phyloP scores from a whole-genome alignment of 2,113 vertebrate genomes.

The Eclectus roratus region DNA sequence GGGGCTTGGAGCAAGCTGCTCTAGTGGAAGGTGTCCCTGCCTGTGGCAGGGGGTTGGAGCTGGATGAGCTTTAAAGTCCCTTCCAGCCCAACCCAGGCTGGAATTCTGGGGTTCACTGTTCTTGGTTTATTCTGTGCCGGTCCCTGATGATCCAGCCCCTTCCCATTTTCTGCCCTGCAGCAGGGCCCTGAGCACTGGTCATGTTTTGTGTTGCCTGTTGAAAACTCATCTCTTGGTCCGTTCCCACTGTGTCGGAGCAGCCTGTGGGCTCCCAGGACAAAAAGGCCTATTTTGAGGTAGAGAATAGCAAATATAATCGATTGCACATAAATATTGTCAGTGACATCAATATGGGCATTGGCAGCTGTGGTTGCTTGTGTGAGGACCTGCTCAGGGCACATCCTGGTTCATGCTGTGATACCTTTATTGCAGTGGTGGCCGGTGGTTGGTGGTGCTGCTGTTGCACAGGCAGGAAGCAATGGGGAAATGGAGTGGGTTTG shows the following conservation, averaged over 20 bases:
- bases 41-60: not conserved
- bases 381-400: rapidly evolving
- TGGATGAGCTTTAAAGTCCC: rapidly evolving
- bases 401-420: not conserved
- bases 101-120: not conserved
- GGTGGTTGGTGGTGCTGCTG: rapidly evolving
- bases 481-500: not conserved
- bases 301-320: not conserved
- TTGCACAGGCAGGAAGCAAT: not conserved
- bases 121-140: not conserved
- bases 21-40: not conserved
- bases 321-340: not conserved
- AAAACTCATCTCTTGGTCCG: rapidly evolving
- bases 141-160: not conserved
- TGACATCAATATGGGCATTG: not conserved
- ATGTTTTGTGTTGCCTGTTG: rapidly evolving
- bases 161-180: rapidly evolving
- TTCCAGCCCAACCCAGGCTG: not conserved
- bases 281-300: not conserved
- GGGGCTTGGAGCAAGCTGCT: not conserved
- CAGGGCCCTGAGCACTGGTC: rapidly evolving
- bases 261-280: not conserved
- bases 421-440: not conserved
- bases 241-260: not conserved
- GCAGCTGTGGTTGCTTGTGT: not conserved